These are phyloP conservation scores for Leptopilina syphax DNA, from an alignment of 2,888 invertebrate genomes.

Conservation along the genomic window DNA sequence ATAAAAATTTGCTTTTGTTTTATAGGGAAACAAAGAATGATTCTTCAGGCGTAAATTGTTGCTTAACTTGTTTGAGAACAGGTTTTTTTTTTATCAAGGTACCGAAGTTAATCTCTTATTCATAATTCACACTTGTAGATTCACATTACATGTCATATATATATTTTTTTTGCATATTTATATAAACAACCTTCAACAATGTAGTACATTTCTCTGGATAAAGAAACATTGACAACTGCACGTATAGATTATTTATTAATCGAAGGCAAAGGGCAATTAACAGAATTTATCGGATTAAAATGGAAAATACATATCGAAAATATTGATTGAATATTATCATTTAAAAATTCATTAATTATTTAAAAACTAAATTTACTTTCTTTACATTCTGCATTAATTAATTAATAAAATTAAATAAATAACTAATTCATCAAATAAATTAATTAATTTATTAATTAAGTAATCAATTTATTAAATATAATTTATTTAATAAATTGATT, in stretches of 20 bases:
- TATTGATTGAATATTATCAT: too few relatives aligned
- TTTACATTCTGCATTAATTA: too few relatives aligned
- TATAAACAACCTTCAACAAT: constrained; percentile 8
- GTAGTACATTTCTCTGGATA: background rate
- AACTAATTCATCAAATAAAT: too few relatives aligned
- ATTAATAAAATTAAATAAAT: too few relatives aligned
- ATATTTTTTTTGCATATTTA: constrained; percentile 8
- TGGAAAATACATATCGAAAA: too few relatives aligned
- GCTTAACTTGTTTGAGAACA: background rate
- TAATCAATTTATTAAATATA: too few relatives aligned
- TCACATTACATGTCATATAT: background rate
- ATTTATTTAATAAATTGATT: too few relatives aligned
- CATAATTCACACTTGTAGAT: background rate
- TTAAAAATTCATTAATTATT: too few relatives aligned
- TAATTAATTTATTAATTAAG: too few relatives aligned
- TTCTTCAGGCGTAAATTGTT: constrained; percentile 23
- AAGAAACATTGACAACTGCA: background rate
- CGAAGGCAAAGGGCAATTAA: background rate
- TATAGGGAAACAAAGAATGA: background rate
- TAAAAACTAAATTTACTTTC: too few relatives aligned
- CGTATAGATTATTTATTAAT: background rate
- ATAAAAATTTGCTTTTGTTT: background rate
- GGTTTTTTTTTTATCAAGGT: constrained; percentile 7
- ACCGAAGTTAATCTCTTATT: constrained; percentile 1
- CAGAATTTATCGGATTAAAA: background rate